Percentiles rank a stretch among this genome's conserved stretches.
Evolutionary conservation across 1,140 invertebrate genomes (phyloP).

Genomic region (Leptinotarsa undecemlineata): DNA sequence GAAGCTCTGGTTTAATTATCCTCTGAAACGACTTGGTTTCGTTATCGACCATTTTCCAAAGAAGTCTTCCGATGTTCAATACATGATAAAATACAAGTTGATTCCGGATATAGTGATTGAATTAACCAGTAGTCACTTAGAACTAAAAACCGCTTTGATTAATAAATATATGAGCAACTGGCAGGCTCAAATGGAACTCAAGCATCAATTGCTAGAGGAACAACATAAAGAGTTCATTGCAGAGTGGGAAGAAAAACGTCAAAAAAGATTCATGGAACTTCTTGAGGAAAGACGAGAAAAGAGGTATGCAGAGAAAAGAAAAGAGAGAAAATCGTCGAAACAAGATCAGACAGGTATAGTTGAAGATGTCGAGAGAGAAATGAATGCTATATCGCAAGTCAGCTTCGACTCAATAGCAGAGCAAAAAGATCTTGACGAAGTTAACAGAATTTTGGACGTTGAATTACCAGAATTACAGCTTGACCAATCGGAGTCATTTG

Average conservation of each 20-base stretch:
- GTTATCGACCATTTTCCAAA: constrained; percentile 64
- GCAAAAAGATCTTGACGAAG: constrained; percentile 45
- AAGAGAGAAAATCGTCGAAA: constrained; percentile 21
- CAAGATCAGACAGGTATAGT: constrained; percentile 22
- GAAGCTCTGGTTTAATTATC: constrained; percentile 58
- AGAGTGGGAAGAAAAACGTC: constrained; percentile 40
- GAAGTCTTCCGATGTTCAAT: constrained; percentile 56
- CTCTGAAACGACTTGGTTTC: constrained; percentile 56
- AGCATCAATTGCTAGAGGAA: constrained; percentile 51
- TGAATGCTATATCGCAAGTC: constrained; percentile 37
- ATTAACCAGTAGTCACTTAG: constrained; percentile 51
- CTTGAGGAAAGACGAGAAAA: constrained; percentile 39
- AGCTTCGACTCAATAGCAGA: constrained; percentile 49
- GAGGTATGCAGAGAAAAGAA: constrained; percentile 39
- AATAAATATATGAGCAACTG: constrained; percentile 49
- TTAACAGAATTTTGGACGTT: constrained; percentile 41
- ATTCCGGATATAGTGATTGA: constrained; percentile 63
- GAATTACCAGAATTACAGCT: constrained; percentile 55
- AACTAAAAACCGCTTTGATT: constrained; percentile 51
- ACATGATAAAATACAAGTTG: constrained; percentile 55
- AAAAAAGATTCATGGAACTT: constrained; percentile 43
- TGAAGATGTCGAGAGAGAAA: constrained; percentile 28
- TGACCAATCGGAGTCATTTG: constrained; percentile 57
- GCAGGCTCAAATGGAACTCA: constrained; percentile 41
- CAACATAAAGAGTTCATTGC: constrained; percentile 44